Evolutionary conservation across 2,113 vertebrate genomes (phyloP).

Genomic region (Epinephelus cyanopodus): DNA sequence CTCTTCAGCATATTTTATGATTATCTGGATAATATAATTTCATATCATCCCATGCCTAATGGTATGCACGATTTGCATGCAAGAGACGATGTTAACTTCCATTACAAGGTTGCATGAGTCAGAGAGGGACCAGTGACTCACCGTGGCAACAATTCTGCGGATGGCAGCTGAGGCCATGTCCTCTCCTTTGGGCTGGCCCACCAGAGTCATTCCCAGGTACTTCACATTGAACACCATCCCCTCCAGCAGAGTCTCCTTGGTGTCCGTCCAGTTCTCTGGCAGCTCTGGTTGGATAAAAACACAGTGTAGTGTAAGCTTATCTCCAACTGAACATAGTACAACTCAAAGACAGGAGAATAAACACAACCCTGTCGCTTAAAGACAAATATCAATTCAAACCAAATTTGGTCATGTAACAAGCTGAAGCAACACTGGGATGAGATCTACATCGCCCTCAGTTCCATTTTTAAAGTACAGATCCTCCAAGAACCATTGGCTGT

Average conservation of each 20-base stretch:
- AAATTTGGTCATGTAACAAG: too few species aligned
- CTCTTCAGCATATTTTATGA: too few species aligned
- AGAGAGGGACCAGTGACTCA: slow-evolving; percentile 64
- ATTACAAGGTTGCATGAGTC: slow-evolving; percentile 5
- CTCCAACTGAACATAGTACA: too few species aligned
- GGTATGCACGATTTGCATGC: neutral
- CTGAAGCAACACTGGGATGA: too few species aligned
- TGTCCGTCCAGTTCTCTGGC: slow-evolving; percentile 90
- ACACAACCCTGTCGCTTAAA: too few species aligned
- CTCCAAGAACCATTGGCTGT: too few species aligned
- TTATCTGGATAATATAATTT: too few species aligned
- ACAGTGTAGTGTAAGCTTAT: neutral
- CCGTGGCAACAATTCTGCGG: slow-evolving; percentile 89
- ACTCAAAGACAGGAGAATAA: too few species aligned
- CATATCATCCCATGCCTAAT: too few species aligned
- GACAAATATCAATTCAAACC: too few species aligned
- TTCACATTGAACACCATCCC: slow-evolving; percentile 94
- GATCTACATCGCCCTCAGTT: too few species aligned
- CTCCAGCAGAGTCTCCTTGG: slow-evolving; percentile 90
- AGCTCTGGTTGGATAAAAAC: slow-evolving; percentile 83
- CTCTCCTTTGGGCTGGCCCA: slow-evolving; percentile 93
- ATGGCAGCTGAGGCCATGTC: slow-evolving; percentile 93
- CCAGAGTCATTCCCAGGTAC: slow-evolving; percentile 93
- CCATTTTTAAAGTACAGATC: too few species aligned
- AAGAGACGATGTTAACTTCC: neutral